Evolutionary conservation across 2,113 vertebrate genomes (phyloP).

Genomic region (Callorhinus ursinus): DNA sequence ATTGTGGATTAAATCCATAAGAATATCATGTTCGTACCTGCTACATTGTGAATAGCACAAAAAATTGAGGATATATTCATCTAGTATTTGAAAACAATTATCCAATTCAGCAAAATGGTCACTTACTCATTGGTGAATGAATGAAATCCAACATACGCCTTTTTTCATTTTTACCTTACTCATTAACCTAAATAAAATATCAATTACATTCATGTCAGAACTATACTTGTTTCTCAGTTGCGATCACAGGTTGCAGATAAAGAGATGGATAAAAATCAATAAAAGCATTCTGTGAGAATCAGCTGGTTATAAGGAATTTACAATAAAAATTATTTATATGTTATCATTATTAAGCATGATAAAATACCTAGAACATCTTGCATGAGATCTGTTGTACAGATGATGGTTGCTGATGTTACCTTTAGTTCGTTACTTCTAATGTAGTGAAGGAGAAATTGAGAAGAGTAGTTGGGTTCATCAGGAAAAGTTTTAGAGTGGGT

Average conservation of each 20-base stretch:
- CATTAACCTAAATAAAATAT: not conserved
- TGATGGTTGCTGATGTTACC: not conserved
- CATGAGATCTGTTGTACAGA: not conserved
- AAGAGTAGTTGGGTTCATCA: not conserved
- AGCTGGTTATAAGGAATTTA: not conserved
- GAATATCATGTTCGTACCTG: not conserved
- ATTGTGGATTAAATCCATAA: not conserved
- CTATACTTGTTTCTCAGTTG: not conserved
- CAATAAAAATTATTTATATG: not conserved
- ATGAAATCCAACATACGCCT: not conserved
- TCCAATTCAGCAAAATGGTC: not conserved
- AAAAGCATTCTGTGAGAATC: not conserved
- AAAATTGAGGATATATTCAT: not conserved
- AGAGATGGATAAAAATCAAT: not conserved
- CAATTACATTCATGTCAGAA: not conserved
- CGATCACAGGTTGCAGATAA: not conserved
- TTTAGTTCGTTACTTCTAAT: not conserved
- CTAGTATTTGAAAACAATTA: slow-evolving; percentile 27
- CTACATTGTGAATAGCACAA: not conserved
- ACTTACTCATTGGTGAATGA: not conserved
- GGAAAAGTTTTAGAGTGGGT: not conserved
- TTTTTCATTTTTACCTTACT: not conserved
- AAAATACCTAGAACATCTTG: not conserved
- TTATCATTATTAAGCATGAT: not conserved
- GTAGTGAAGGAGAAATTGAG: not conserved